Percentiles rank a stretch among this genome's conserved stretches.
Evolutionary conservation across 1,140 invertebrate genomes (phyloP).

Genomic region (Steinernema feltiae): DNA sequence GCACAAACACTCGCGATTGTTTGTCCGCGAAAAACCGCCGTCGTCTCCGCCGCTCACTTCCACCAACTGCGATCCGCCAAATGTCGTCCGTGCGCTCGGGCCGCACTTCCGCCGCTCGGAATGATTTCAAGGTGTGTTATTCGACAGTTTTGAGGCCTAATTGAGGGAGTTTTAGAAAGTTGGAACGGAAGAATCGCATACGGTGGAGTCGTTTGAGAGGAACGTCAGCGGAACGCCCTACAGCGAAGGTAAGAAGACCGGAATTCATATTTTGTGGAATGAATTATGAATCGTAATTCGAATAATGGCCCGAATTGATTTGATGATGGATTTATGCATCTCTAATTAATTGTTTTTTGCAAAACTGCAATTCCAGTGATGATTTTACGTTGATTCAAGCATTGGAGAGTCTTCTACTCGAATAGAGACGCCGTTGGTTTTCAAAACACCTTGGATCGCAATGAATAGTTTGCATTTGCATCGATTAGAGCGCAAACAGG

Average conservation of each 20-base stretch:
- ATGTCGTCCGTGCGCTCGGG: not conserved
- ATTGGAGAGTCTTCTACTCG: too few species aligned
- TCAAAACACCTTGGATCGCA: too few species aligned
- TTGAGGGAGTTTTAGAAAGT: slow-evolving; percentile 28
- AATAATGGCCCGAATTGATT: too few species aligned
- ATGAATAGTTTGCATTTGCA: too few species aligned
- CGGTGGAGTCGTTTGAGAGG: slow-evolving; percentile 33
- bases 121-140: slow-evolving; percentile 17
- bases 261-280: too few species aligned
- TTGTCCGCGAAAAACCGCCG: not conserved
- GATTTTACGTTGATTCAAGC: too few species aligned
- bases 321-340: too few species aligned
- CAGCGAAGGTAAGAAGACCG: slow-evolving; percentile 26
- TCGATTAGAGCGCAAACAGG: too few species aligned
- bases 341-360: too few species aligned
- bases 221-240: slow-evolving; percentile 29
- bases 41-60: not conserved
- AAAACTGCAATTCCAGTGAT: too few species aligned
- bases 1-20: not conserved
- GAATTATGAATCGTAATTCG: too few species aligned
- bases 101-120: slow-evolving; percentile 2
- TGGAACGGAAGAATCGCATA: slow-evolving; percentile 36
- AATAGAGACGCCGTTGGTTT: too few species aligned
- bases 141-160: not conserved
- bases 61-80: not conserved